Percentiles rank a stretch among this genome's conserved stretches.
Evolutionary conservation across 2,888 invertebrate species (phyloP).

Genomic region (Pantelozetes paolii): DNA sequence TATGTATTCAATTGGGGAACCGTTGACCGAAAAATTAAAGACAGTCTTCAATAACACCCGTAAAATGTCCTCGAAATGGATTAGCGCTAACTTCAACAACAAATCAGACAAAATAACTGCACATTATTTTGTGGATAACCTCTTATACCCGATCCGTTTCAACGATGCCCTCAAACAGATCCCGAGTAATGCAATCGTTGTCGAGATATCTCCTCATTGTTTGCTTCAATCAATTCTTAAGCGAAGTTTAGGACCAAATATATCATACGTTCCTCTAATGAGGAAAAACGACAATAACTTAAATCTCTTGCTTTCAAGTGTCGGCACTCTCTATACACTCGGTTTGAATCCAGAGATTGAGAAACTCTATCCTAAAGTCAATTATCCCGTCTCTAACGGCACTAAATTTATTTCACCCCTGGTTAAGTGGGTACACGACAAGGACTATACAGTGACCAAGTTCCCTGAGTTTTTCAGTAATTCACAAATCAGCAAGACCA

Average conservation of each 20-base stretch:
- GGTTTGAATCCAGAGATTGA: constrained; percentile 72
- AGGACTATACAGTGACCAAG: constrained; percentile 77
- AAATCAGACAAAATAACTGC: constrained; percentile 63
- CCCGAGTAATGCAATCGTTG: constrained; percentile 77
- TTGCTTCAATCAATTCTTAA: constrained; percentile 88
- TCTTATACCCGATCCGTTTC: constrained; percentile 86
- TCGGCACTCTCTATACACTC: constrained; percentile 70
- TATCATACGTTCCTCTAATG: constrained; percentile 75
- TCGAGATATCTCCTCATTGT: constrained; percentile 93
- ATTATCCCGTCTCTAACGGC: constrained; percentile 81
- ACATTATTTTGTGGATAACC: constrained; percentile 91
- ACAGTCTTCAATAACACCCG: background rate
- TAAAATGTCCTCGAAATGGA: constrained; percentile 3
- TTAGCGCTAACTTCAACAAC: constrained; percentile 31
- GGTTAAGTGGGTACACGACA: constrained; percentile 87
- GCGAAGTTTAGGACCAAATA: constrained; percentile 61
- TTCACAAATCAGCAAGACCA: constrained; percentile 63
- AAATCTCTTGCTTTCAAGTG: constrained; percentile 56
- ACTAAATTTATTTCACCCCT: constrained; percentile 83
- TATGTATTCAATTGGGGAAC: background rate
- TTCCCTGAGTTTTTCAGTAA: constrained; percentile 53
- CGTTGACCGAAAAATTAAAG: background rate
- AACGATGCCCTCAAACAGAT: constrained; percentile 77
- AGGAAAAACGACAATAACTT: constrained; percentile 71
- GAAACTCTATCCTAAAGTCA: constrained; percentile 69